Base-by-base conservation (phyloP, 2,888 invertebrate species). In the Malthinus flaveolus region DNA sequence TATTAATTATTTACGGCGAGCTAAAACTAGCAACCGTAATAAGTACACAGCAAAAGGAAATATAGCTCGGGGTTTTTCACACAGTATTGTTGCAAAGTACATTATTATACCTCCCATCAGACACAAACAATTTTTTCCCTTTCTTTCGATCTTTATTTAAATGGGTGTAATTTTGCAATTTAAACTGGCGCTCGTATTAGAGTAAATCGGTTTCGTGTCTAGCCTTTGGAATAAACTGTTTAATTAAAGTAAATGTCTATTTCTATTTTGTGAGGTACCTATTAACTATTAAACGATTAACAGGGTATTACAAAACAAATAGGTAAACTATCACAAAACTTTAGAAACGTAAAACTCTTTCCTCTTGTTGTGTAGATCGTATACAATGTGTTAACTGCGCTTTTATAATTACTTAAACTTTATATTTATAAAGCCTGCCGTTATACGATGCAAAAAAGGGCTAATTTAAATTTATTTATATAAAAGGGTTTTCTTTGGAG, bases 301-400 rank as follows among this genome's bases (percentile, higher is more conserved):
- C 68, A 68, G 68, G 68, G 68, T 68, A 68, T 68, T 68, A 68
- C 66, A 61, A 56, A 59, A 53, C 50, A 60, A 36, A 55, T 63
- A 62, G 51, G 51, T 64, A 58, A 56, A 48, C 62, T 60, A 58
- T 63, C 53, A 53, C 54, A 50, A 53, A 49, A 63, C 44, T 44
- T 58, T 58, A 50, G 50, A 52, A 56, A 56, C 46, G 34, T 56
- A 46, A 52, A 58, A 60, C 52, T 59, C 51, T 58, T 60, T 63
- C 63, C 65, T 65, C 59, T 65, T 65, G 61, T 62, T 65, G 65
- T 63, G 65, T 56, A 60, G 33, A 9, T 35, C 49, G 50, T 56
- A 56, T 34, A 56, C 50, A 46, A 42, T 49, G 39, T 46, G 50
- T 44, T 49, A 35, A 48, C 49, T 34, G 51, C 46, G 57, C 57